phyloP scores from a whole-genome alignment of 1,140 invertebrate species.

The Wiebesia pumilae region DNA sequence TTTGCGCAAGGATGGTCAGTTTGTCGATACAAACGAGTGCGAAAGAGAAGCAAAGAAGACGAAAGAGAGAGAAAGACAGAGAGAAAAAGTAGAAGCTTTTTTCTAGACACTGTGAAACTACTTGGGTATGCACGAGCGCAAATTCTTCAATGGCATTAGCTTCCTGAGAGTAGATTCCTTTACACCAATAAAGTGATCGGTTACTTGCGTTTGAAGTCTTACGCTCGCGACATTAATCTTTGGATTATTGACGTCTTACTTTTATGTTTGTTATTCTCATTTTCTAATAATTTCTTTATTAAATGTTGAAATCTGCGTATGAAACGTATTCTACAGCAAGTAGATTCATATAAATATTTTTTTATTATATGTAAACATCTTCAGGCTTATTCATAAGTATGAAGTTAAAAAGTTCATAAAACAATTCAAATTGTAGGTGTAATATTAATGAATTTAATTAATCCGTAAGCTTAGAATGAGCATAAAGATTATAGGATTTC shows the following conservation, averaged over 20 bases:
- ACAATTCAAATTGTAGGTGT: too few species aligned
- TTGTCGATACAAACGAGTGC: not conserved
- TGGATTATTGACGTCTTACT: not conserved
- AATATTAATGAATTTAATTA: too few species aligned
- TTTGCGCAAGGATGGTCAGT: not conserved
- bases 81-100: not conserved
- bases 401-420: too few species aligned
- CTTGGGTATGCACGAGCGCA: constrained; percentile 31
- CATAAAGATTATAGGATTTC: too few species aligned
- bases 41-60: not conserved
- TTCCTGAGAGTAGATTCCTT: not conserved
- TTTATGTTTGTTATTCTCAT: not conserved
- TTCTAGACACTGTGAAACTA: constrained; percentile 17
- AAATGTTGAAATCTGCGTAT: too few species aligned
- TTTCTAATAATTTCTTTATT: not conserved
- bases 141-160: constrained; percentile 25
- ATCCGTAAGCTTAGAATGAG: too few species aligned
- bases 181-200: constrained; percentile 11
- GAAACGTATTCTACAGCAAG: too few species aligned
- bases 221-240: not conserved
- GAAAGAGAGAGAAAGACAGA: not conserved
- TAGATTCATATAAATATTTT: too few species aligned
- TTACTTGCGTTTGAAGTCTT: not conserved
- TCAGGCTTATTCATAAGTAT: too few species aligned
- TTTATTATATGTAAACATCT: too few species aligned